phyloP scores from a whole-genome alignment of 2,888 invertebrate genomes.

The Cephus nigrinus region DNA sequence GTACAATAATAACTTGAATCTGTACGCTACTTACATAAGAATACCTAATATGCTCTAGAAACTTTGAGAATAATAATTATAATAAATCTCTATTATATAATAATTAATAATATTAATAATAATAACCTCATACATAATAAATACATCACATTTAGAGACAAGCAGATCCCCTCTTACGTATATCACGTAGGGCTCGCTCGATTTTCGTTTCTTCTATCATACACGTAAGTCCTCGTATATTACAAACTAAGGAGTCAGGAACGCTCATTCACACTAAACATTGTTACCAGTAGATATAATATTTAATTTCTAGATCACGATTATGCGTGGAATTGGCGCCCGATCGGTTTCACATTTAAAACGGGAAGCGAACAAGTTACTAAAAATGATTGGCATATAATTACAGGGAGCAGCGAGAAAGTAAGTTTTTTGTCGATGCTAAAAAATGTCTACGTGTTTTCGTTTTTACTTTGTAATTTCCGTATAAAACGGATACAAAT shows the following conservation, averaged over 20 bases:
- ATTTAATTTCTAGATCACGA: slow-evolving; percentile 5
- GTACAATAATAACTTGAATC: slow-evolving; percentile 7
- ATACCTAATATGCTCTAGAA: slow-evolving; percentile 8
- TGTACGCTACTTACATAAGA: slow-evolving; percentile 9
- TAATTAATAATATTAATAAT: slow-evolving; percentile 30
- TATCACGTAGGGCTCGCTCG: slow-evolving; percentile 35
- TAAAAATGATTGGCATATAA: not conserved
- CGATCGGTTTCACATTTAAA: not conserved
- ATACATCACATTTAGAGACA: slow-evolving; percentile 50
- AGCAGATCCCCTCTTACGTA: slow-evolving; percentile 33
- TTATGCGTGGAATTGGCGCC: not conserved
- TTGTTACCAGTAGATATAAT: slow-evolving; percentile 5
- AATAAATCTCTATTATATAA: slow-evolving; percentile 34
- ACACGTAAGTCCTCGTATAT: slow-evolving; percentile 14
- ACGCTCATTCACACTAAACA: slow-evolving; percentile 8
- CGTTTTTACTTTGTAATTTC: not conserved
- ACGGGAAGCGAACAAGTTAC: not conserved
- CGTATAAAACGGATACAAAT: not conserved
- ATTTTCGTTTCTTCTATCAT: slow-evolving; percentile 17
- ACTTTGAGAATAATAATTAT: slow-evolving; percentile 12
- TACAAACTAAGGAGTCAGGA: slow-evolving; percentile 29
- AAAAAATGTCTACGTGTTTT: not conserved
- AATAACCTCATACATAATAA: slow-evolving; percentile 38
- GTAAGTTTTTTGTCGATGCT: not conserved
- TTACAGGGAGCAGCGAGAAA: not conserved